Conservation (phyloP, 2,888 invertebrate species). For the Nomada ruficornis region DNA sequence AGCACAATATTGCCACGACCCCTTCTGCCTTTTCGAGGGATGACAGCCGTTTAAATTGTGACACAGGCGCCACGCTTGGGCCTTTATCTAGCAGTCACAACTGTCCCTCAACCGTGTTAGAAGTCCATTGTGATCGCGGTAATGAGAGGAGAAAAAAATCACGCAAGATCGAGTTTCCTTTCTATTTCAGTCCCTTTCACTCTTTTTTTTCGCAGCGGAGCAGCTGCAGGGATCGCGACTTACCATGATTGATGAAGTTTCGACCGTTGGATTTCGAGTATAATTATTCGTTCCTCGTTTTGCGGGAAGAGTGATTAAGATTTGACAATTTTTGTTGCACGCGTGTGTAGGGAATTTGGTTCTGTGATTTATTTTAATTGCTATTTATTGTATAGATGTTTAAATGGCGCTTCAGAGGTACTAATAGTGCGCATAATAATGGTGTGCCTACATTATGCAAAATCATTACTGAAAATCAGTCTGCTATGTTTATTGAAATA, state of each 20-base stretch:
- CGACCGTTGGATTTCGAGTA: slow-evolving; percentile 4
- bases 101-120: slow-evolving; percentile 30
- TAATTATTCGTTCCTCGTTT: slow-evolving; percentile 1
- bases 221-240: slow-evolving; percentile 42
- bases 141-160: slow-evolving; percentile 44
- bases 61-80: slow-evolving; percentile 59
- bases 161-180: slow-evolving; percentile 53
- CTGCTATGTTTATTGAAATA: no score
- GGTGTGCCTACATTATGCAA: no score
- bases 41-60: slow-evolving; percentile 70
- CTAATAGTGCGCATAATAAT: no score
- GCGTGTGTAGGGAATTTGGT: not conserved
- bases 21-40: slow-evolving; percentile 38
- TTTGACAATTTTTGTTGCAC: not conserved
- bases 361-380: no score
- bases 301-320: not conserved
- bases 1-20: slow-evolving; percentile 67
- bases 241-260: slow-evolving; percentile 6
- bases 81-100: slow-evolving; percentile 37
- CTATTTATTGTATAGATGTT: no score
- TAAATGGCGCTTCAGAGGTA: no score
- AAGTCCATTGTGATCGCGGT: slow-evolving; percentile 53
- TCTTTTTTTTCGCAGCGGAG: not conserved
- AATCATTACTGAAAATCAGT: no score
- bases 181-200: slow-evolving; percentile 11